Conservation (phyloP, 2,113 vertebrate genomes). For the Paralichthys olivaceus region DNA sequence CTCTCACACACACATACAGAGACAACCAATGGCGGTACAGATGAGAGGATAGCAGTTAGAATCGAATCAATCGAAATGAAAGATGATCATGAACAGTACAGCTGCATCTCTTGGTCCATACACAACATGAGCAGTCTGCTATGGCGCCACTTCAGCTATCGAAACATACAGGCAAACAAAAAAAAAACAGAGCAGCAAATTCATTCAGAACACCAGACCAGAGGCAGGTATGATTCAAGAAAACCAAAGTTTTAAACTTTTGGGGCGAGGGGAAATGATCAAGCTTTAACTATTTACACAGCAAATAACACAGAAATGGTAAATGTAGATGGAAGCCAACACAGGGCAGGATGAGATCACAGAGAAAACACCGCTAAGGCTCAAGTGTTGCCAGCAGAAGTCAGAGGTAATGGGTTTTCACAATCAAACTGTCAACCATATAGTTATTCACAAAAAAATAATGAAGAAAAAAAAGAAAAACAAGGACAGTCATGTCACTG, state of each 20-base stretch:
- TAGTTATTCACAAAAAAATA: constrained; percentile 46
- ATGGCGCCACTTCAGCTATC: constrained; percentile 44
- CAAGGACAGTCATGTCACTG: constrained; percentile 56
- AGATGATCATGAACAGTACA: constrained; percentile 46
- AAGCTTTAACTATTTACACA: constrained; percentile 79
- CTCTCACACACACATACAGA: constrained; percentile 75
- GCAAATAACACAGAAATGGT: constrained; percentile 75
- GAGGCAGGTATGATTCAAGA: constrained; percentile 57
- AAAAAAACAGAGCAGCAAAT: constrained; percentile 60
- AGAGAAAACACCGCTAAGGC: constrained; percentile 68
- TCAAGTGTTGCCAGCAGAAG: constrained; percentile 70
- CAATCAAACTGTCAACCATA: constrained; percentile 81
- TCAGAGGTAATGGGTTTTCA: constrained; percentile 82
- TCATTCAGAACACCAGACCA: constrained; percentile 62
- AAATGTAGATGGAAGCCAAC: constrained; percentile 69
- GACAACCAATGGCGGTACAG: constrained; percentile 73
- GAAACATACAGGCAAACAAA: constrained; percentile 26
- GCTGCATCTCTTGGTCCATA: constrained; percentile 71
- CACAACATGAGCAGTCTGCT: constrained; percentile 67
- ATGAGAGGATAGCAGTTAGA: constrained; percentile 56
- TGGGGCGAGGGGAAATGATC: constrained; percentile 33
- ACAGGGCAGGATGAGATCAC: constrained; percentile 64
- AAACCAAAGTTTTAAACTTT: constrained; percentile 64
- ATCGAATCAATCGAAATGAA: constrained; percentile 30
- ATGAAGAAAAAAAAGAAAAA: constrained; percentile 1